Base-by-base conservation (phyloP, 2,888 invertebrate genomes). In the Eupeodes luniger region DNA sequence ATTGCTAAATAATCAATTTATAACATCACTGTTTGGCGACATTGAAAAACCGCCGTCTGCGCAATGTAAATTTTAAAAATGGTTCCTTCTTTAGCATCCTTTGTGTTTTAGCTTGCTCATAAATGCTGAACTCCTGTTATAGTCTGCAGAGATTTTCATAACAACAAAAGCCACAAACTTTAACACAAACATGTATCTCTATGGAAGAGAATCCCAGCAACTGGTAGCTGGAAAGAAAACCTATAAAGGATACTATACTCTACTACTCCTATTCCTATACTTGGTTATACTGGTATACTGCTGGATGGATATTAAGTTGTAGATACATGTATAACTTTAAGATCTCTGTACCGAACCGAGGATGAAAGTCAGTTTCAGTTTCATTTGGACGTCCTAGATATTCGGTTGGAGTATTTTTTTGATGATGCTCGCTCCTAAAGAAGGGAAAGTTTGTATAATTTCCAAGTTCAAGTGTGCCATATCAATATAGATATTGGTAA, bases 281-380 rank as follows among this genome's bases (percentile, higher is more conserved):
- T 9, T 40, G 40, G 40, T 40, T 40, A 40, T 40, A 40, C 40
- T 40, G 55, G 53, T 55, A 55, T 6, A 57, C 57, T 70, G 70
- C 57, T 70, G 70, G 81, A 34, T 53, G 16, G 47, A 11, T 12
- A 4, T 62, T 10, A 16, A n/a, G 16, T 16, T 40, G 19, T 55
- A 16, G 14, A 53, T 36, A 10, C 51, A 67, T 19, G 3, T 67
- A 36, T 81, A 77, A 57, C 74, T n/a, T 47, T 67, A 85, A 66
- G 78, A 64, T 67, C 67, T 9, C 40, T 40, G 40, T 40, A 61
- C 76, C 79, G 79, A 83, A 61, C 76, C 79, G 79, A 83, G 40
- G 79, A 87, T 72, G 86, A 77, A 87, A 87, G 83, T 87, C 86
- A 74, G 72, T 87, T 87, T 88, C 88, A 88, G 88, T 88, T 88